Evolutionary conservation across 2,113 vertebrate genomes (phyloP).

Genomic region (Gobiocypris rarus): DNA sequence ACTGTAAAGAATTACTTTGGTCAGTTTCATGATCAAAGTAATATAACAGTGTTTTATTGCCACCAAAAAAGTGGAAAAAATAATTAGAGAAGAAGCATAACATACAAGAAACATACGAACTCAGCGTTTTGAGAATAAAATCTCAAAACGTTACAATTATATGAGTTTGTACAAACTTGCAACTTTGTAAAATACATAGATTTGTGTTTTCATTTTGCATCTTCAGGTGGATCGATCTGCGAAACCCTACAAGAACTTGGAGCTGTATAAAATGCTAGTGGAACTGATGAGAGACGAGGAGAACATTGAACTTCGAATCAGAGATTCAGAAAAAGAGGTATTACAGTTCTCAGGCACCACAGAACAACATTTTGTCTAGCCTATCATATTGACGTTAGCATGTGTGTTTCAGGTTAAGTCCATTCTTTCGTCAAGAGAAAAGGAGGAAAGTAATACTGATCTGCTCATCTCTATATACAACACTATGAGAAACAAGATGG

Average conservation of each 20-base stretch:
- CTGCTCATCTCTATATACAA: constrained; percentile 76
- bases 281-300: constrained; percentile 75
- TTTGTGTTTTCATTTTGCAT: constrained; percentile 12
- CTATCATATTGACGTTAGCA: neutral
- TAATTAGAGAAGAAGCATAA: neutral
- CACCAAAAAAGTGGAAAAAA: neutral
- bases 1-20: too few relatives aligned
- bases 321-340: constrained; percentile 82
- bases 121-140: neutral
- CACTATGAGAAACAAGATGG: constrained; percentile 69
- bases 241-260: constrained; percentile 68
- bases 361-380: neutral
- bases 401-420: constrained; percentile 73
- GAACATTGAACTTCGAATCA: constrained; percentile 62
- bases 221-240: constrained; percentile 77
- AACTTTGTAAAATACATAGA: neutral
- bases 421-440: constrained; percentile 73
- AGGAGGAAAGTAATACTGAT: constrained; percentile 72
- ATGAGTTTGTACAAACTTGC: too few relatives aligned
- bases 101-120: neutral
- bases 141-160: neutral
- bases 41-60: neutral
- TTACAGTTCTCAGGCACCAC: neutral
- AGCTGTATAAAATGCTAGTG: constrained; percentile 73
- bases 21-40: neutral